Percentiles rank a stretch among this genome's conserved stretches.
These are phyloP conservation scores for Centruroides sculpturatus DNA, from an alignment of 1,140 invertebrate genomes.

Conservation along the genomic window DNA sequence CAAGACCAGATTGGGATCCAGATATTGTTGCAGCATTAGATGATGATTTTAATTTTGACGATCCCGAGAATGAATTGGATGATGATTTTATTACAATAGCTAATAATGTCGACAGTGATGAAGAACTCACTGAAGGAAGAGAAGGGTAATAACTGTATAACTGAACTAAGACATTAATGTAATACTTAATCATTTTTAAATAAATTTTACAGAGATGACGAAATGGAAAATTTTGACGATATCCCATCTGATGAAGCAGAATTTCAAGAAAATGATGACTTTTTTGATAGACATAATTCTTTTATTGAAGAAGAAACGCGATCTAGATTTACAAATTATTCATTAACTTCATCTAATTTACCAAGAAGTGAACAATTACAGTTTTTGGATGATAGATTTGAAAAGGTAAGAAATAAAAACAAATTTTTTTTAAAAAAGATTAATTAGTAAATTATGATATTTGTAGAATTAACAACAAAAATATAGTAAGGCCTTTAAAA, in stretches of 20 bases:
- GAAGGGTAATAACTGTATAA: no score
- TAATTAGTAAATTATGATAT: no score
- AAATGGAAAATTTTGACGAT: neutral
- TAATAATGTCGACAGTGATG: neutral
- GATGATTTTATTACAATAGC: slow-evolving; percentile 27
- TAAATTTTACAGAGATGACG: neutral
- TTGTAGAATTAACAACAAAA: no score
- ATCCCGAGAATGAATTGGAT: slow-evolving; percentile 70
- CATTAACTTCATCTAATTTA: slow-evolving; percentile 83
- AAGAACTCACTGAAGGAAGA: neutral
- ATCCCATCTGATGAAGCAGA: neutral
- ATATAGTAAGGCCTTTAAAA: no score
- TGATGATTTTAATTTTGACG: slow-evolving; percentile 73
- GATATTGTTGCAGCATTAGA: slow-evolving; percentile 86
- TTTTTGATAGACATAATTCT: slow-evolving; percentile 19
- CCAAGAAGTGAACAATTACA: slow-evolving; percentile 59
- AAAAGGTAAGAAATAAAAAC: slow-evolving; percentile 27
- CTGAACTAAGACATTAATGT: no score
- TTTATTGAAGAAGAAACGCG: slow-evolving; percentile 56
- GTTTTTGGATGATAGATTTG: slow-evolving; percentile 78
- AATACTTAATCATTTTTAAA: neutral
- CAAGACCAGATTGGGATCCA: slow-evolving; percentile 70
- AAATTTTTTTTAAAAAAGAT: no score
- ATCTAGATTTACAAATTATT: slow-evolving; percentile 83
- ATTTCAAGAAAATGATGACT: neutral